Evolutionary conservation across 2,797 vertebrate genomes (phyloP), one percentile per base, ranked within the genome.

Genomic region (Amblyraja radiata): DNA sequence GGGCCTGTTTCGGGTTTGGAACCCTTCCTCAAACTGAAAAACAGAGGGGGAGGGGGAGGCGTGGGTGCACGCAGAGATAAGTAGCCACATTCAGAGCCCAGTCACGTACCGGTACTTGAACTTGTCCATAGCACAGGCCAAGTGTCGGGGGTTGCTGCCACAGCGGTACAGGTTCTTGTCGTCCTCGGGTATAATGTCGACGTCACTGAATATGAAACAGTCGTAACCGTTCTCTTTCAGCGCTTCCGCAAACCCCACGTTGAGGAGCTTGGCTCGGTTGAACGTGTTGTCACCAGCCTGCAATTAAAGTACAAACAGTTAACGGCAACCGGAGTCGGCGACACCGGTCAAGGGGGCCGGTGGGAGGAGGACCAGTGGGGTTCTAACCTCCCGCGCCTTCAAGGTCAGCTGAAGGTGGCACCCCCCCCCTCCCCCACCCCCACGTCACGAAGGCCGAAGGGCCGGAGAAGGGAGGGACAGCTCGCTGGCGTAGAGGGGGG

Each of bases 201-300:
- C 90, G 76, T 92, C 90, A 21, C 90, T 92, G 63, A 92, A 92
- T 76, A 92, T 92, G 39, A 92, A 92, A 16, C 90, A 92, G 39
- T 92, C 90, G 5, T 93, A 93, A 36, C 36, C 8, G 1, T n/a
- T 71, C 28, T 93, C 93, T 83, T 93, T 93, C 25, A 92, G 71
- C 0, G 93, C 93, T 46, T 93, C 93, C 39, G 18, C 80, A 63
- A 86, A 93, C 65, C 93, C 93, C 1, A 93, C 74, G 23, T 93
- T 93, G n/a, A 93, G 63, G 2, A 93, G 86, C 93, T 93, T 93
- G 21, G 93, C 93, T 90, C 93, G 81, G 68, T 93, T 93, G 71
- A 93, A 93, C 8, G 84, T 93, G 58, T 36, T 5, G 2, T 93
- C 68, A 18, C 93, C 93, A 36, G 90, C 90, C 90, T 92, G 11